Conservation (phyloP, 2,888 invertebrate genomes). For the Monochamus alternatus region DNA sequence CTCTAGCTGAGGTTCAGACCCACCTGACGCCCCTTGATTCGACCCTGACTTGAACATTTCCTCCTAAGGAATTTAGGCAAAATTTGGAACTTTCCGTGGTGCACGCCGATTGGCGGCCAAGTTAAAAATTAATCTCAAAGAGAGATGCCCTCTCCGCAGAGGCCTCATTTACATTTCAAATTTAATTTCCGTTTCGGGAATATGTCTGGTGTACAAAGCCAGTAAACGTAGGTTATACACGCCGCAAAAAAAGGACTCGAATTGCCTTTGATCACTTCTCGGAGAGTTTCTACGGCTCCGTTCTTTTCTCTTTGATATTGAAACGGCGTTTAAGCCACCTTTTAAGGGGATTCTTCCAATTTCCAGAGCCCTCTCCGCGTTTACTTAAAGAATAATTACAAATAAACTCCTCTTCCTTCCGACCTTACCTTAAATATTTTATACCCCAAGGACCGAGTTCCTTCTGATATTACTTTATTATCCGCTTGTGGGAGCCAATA, state of each 20-base stretch:
- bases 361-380: constrained; percentile 10
- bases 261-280: constrained; percentile 50
- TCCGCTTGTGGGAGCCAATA: too few species aligned
- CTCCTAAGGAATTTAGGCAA: too few species aligned
- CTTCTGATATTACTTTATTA: too few species aligned
- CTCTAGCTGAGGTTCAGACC: too few species aligned
- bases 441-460: not conserved
- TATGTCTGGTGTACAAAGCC: constrained; percentile 44
- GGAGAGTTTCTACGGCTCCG: constrained; percentile 41
- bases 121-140: constrained; percentile 26
- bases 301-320: constrained; percentile 36
- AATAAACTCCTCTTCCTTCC: not conserved
- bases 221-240: constrained; percentile 44
- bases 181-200: constrained; percentile 53
- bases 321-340: constrained; percentile 37
- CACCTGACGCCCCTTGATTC: too few species aligned
- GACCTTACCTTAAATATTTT: not conserved
- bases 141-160: constrained; percentile 43
- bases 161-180: constrained; percentile 56
- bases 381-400: constrained; percentile 30
- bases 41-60: too few species aligned
- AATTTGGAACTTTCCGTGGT: too few species aligned
- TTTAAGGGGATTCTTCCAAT: constrained; percentile 32
- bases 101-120: not conserved
- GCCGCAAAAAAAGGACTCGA: constrained; percentile 44